phyloP scores from a whole-genome alignment of 2,113 vertebrate genomes.

The Cephalopholis sonnerati region DNA sequence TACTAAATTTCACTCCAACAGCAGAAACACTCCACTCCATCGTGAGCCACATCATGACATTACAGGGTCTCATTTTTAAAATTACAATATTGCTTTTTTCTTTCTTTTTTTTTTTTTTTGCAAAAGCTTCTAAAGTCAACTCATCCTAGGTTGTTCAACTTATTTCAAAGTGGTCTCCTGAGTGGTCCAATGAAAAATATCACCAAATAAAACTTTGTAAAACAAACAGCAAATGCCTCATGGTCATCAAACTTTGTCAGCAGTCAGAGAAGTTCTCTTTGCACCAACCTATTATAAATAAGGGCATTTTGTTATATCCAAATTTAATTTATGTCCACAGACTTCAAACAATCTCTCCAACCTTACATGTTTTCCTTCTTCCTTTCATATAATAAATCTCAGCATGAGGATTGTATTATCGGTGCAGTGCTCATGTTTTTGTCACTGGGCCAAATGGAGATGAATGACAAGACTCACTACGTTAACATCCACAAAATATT shows the following conservation, averaged over 20 bases:
- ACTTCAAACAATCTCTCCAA: neutral
- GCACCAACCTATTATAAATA: too few species aligned
- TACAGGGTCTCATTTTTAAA: neutral
- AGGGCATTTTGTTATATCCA: neutral
- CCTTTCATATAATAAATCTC: neutral
- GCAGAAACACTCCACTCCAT: neutral
- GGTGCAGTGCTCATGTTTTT: neutral
- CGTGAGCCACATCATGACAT: neutral
- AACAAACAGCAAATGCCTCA: neutral
- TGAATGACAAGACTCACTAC: neutral
- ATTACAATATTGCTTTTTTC: neutral
- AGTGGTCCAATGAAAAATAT: neutral
- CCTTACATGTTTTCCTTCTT: too few species aligned
- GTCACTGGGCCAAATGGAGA: neutral
- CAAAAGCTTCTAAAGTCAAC: neutral
- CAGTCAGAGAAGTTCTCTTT: neutral
- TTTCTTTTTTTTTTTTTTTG: neutral
- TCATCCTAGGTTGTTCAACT: neutral
- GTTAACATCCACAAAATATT: too few species aligned
- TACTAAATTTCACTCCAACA: neutral
- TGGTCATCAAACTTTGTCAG: neutral
- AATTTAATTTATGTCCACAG: neutral
- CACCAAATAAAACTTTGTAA: neutral
- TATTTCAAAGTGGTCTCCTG: neutral
- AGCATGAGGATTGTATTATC: neutral